Base-by-base conservation (phyloP, 2,797 vertebrate species). In the Cyprinodon diabolis region DNA sequence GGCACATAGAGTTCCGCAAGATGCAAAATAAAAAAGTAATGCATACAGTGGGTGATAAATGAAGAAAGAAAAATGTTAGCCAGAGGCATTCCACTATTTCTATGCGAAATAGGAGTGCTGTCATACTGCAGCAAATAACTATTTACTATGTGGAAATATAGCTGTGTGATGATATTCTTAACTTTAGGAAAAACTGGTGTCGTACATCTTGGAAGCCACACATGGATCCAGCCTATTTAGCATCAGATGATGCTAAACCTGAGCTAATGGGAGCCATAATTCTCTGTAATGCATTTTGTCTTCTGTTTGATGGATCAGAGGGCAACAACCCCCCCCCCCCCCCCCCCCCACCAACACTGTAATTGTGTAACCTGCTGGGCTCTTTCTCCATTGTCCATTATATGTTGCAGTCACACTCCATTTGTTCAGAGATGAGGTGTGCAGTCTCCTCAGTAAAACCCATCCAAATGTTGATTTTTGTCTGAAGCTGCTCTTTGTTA, bases 381-480 rank as follows among this genome's bases (percentile, higher is more conserved):
- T 37, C 35, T 37, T 60, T 17, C 37, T 3, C 37, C 19, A 19
- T 43, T 63, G 60, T 43, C 40, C 40, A 4, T 63, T 63, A 63
- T 13, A 63, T n/a, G 67, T 67, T 80, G 77, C 51, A 75, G 83
- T 84, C 76, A 79, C 65, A 78, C 82, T 83, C 77, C 68, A 12
- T 89, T 89, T 85, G 85, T 77, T 76, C 86, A 84, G 77, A 78
- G 72, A 87, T 88, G 90, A 90, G 11, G 11, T 92, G 79, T 82
- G 80, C 73, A 87, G 75, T 66, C 73, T 6, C 82, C 71, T 69
- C 11, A 49, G 73, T 13, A 17, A 75, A 75, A 71, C 71, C 85
- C 74, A 47, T 60, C 12, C 69, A 72, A 79, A 40, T 78, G 71
- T 77, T 91, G 67, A 45, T 74, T 89, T 83, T 82, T 73, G 75